Conservation (phyloP, 1,140 invertebrate species). For the Hyles vespertilio region DNA sequence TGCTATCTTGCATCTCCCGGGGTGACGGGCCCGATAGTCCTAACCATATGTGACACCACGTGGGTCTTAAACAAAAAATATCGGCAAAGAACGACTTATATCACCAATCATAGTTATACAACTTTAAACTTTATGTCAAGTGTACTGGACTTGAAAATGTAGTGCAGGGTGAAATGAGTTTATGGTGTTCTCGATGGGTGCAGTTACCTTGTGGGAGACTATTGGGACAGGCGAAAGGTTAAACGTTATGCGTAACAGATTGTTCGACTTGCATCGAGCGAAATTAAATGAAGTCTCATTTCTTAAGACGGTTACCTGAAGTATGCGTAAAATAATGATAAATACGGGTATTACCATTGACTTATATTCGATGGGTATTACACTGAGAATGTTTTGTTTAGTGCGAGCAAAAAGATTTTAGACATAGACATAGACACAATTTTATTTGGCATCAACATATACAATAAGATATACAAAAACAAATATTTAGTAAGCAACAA, state of each 20-base stretch:
- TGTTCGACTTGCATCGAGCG: slow-evolving; percentile 32
- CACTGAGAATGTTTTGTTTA: neutral
- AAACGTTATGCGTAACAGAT: slow-evolving; percentile 56
- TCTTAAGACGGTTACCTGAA: neutral
- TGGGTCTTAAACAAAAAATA: slow-evolving; percentile 47
- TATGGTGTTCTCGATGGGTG: slow-evolving; percentile 1
- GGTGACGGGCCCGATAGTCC: slow-evolving; percentile 45
- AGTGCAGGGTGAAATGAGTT: neutral
- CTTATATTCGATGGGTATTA: too few relatives aligned
- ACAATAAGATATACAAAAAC: too few relatives aligned
- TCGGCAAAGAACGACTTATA: slow-evolving; percentile 11
- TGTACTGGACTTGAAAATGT: slow-evolving; percentile 7
- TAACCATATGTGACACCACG: slow-evolving; percentile 60
- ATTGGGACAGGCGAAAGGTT: slow-evolving; percentile 57
- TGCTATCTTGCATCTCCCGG: slow-evolving; percentile 51
- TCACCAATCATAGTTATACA: neutral
- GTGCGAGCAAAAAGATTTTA: too few relatives aligned
- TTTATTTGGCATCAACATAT: too few relatives aligned
- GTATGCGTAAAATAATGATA: neutral
- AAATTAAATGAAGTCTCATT: neutral
- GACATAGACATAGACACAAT: too few relatives aligned
- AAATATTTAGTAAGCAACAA: too few relatives aligned
- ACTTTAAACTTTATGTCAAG: slow-evolving; percentile 5
- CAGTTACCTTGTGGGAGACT: slow-evolving; percentile 64
- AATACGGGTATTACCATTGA: neutral